Evolutionary conservation across 2,888 invertebrate genomes (phyloP).

Genomic region (Cistogaster globosa): DNA sequence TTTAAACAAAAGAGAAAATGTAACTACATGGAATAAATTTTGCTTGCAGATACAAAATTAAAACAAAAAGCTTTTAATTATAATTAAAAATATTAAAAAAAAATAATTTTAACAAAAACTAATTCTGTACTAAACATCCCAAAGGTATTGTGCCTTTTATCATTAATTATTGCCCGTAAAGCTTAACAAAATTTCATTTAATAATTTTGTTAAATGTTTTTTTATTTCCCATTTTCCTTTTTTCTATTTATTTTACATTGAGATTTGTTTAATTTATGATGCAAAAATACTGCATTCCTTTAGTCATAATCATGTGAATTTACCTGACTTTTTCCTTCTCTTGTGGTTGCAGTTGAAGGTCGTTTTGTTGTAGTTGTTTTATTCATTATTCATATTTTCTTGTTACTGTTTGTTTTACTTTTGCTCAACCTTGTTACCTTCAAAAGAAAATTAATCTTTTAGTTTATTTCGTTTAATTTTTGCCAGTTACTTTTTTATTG

Average conservation of each 20-base stretch:
- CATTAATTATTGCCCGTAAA: neutral
- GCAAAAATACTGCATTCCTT: neutral
- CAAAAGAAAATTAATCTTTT: conserved; percentile 30
- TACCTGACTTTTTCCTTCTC: neutral
- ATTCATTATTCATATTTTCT: conserved; percentile 30
- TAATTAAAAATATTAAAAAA: conserved; percentile 5
- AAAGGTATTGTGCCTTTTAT: neutral
- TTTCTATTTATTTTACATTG: neutral
- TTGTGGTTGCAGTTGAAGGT: conserved; percentile 33
- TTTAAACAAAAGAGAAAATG: neutral
- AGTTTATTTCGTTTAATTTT: conserved; percentile 9
- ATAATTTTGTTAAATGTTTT: neutral
- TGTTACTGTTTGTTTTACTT: conserved; percentile 17
- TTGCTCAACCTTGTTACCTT: conserved; percentile 39
- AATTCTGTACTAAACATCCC: neutral
- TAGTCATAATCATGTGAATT: neutral
- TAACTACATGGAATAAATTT: conserved; percentile 19
- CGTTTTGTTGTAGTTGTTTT: neutral
- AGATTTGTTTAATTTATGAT: conserved; percentile 26
- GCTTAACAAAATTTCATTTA: neutral
- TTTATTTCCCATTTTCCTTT: neutral
- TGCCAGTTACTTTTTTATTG: neutral
- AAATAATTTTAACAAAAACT: neutral
- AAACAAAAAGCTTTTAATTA: conserved; percentile 26
- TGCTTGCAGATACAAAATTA: conserved; percentile 12